Conservation (phyloP, 2,888 invertebrate genomes). For the Dynastes hyllus region DNA sequence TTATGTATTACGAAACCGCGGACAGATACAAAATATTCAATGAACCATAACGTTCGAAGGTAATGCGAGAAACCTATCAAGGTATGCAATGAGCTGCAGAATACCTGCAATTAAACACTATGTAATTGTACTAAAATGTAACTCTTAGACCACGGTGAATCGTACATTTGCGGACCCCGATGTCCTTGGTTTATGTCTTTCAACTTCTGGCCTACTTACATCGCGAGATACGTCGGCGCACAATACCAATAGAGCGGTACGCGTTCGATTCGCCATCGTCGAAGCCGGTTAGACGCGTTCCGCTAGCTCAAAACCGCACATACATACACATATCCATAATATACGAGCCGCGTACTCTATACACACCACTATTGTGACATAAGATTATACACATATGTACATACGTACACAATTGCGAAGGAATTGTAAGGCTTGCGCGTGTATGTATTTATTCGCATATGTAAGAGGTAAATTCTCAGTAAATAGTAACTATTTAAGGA, state of each 20-base stretch:
- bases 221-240: slow-evolving; percentile 59
- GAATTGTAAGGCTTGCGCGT: slow-evolving; percentile 9
- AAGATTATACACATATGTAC: slow-evolving; percentile 59
- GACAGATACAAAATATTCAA: slow-evolving; percentile 50
- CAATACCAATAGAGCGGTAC: slow-evolving; percentile 63
- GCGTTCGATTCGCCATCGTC: slow-evolving; percentile 51
- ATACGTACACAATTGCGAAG: slow-evolving; percentile 19
- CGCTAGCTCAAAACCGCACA: slow-evolving; percentile 59
- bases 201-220: slow-evolving; percentile 73
- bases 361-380: slow-evolving; percentile 65
- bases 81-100: slow-evolving; percentile 57
- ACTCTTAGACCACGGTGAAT: slow-evolving; percentile 66
- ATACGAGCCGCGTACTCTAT: slow-evolving; percentile 37
- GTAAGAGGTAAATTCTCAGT: slow-evolving; percentile 55
- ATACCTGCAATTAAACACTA: slow-evolving; percentile 61
- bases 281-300: slow-evolving; percentile 57
- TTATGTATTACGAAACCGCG: slow-evolving; percentile 46
- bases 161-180: slow-evolving; percentile 73
- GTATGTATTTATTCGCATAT: slow-evolving; percentile 27
- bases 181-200: slow-evolving; percentile 85
- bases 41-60: slow-evolving; percentile 51
- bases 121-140: slow-evolving; percentile 62
- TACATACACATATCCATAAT: slow-evolving; percentile 50
- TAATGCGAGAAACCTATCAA: slow-evolving; percentile 50
- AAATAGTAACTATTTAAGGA: slow-evolving; percentile 51